Base-by-base conservation (phyloP, 2,888 invertebrate species). In the Scaptomyza cyrtandrae region DNA sequence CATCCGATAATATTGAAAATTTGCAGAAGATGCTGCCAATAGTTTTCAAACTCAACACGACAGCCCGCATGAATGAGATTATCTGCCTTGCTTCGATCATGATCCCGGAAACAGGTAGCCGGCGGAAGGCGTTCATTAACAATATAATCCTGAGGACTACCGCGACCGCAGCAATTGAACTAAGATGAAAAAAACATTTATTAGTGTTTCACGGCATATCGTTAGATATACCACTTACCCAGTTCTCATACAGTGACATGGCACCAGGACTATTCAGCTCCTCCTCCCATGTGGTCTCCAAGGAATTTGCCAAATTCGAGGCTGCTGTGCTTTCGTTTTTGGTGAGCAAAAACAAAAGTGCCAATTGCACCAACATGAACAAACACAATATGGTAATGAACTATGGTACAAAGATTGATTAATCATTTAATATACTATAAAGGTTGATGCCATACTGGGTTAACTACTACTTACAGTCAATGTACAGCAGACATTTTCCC, bases 401-500 rank as follows among this genome's bases (percentile, higher is more conserved):
- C 90, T 90, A 57, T 1, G 0, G 7, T 0, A 94, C 95, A 64
- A 95, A 91, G 33, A 94, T 56, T 43, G 13, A 53, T 46, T 43
- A 16, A 46, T 37, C 43, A 39, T 54, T 43, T 16, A n/a, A 39
- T n/a, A 9, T 11, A 9, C 3, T 13, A 49, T 10, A 16, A n/a
- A n/a, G 6, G 24, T n/a, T 60, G 44, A 60, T 62, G 58, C 62
- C 57, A 71, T 13, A 7, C 24, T 24, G 5, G 24, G 24, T 24
- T 24, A 24, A 24, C 24, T 24, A 24, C 6, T 29, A 75, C 95
- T 94, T 92, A 97, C 97, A 88, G 96, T 96, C 89, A 96, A 94
- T 57, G 96, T 94, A 94, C 97, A 96, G 93, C 97, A 97, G 90
- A 97, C 95, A 91, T 96, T 97, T 92, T 97, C 97, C 72, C 96